Evolutionary conservation across 23 tunicate species (phyloP), one percentile per base, ranked within the genome.

Genomic region (Trididemnum clinides): DNA sequence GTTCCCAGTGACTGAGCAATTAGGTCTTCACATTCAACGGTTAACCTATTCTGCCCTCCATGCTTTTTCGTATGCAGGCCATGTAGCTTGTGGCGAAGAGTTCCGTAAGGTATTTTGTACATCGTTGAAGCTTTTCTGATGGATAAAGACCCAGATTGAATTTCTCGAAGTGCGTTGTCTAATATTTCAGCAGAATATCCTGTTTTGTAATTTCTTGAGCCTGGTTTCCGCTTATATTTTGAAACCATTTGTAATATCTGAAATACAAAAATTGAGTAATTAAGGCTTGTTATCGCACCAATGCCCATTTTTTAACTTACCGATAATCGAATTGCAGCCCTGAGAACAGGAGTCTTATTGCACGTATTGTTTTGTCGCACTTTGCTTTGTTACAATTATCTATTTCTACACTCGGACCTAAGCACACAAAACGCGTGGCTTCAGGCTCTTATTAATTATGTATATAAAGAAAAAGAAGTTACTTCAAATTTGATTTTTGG

Each of bases 71-170:
- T 5, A 7, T 57, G 69, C 3, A 33, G 4, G 4, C 70, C 39
- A 1, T 36, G 37, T 7, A 19, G 6, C 22, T 79, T 79, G 39
- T 79, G 21, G 4, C 74, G 70, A 22, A 79, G 25, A 30, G 74
- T 79, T 57, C 84, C 84, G 21, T 6, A 79, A 23, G 84, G 84
- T 18, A 79, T 79, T 23, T 57, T 79, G 33, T 30, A 57, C 4
- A 5, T n/a, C 22, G 54, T 79, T 12, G 84, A 51, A 21, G 72
- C 84, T 31, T 57, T 58, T 32, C 38, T 73, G 2, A 79, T 57
- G 18, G 84, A 79, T 33, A 79, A 6, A 20, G 5, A 12, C 27
- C 29, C 22, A 38, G 57, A 2, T 7, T 73, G 19, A 7, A 73
- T 7, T n/a, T 37, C 28, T 5, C 31, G 27, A 19, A 73, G 54